Base-by-base conservation (phyloP, 2,113 vertebrate species). In the Engystomops pustulosus region DNA sequence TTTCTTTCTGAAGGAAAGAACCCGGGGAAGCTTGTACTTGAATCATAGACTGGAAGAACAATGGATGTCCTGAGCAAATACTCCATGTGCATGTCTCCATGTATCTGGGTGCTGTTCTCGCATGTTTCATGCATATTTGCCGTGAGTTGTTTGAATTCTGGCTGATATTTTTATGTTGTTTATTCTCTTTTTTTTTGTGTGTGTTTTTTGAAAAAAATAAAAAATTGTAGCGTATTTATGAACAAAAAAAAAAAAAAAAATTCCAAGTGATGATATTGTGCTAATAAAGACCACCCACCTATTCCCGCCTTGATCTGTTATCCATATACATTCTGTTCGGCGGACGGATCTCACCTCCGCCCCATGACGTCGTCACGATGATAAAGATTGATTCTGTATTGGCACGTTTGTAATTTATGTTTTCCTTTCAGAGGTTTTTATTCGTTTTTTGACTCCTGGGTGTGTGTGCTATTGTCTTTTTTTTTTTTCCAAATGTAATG, bases 371-470 rank as follows among this genome's bases (percentile, higher is more conserved):
- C n/a, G n/a, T n/a, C n/a, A n/a, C n/a, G n/a, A n/a, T n/a, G n/a
- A n/a, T n/a, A 86, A 78, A 77, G 75, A 23, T 36, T 79, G 67
- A 85, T 75, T 89, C 83, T 85, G 17, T 87, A 81, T 68, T 71
- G 84, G 91, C 91, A 92, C 92, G 92, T 92, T 92, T 92, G 87
- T 91, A 85, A 88, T 87, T 69, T 0, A 12, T 87, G 90, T 87
- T 91, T 86, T 90, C 79, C 53, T 53, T 53, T 67, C 86, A 87
- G 85, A 58, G 30, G 10, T 55, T 20, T 10, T 51, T 17, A 4
- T 71, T 51, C 38, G 23, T 58, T 58, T 23, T 72, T 27, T 45
- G 20, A 88, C 82, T 87, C 88, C 82, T 86, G 87, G 75, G 51
- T 85, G 44, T n/a, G n/a, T 41, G 38, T 41, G 8, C 8, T 41